Conservation (phyloP, 2,888 invertebrate species). For the Nomada ferruginata region DNA sequence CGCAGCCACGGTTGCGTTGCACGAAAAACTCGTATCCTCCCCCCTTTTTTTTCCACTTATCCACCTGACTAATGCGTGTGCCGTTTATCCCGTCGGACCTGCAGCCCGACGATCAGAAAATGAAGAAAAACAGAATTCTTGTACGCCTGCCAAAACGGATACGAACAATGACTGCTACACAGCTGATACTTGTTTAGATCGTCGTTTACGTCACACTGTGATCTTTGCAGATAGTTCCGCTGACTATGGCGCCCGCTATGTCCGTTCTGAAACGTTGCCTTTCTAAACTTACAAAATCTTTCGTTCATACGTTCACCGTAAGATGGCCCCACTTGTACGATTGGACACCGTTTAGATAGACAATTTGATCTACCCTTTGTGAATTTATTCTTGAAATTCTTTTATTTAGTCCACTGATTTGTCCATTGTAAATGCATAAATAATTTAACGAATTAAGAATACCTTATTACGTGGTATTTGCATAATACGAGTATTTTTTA, state of each 20-base stretch:
- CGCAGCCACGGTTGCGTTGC: slow-evolving; percentile 73
- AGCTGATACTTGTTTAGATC: slow-evolving; percentile 84
- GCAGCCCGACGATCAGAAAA: slow-evolving; percentile 64
- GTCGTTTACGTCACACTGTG: slow-evolving; percentile 82
- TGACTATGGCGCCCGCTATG: slow-evolving; percentile 67
- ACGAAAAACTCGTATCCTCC: slow-evolving; percentile 64
- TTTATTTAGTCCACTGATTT: neutral
- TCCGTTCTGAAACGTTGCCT: slow-evolving; percentile 60
- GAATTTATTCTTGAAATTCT: neutral
- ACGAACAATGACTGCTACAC: slow-evolving; percentile 83
- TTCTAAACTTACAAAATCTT: slow-evolving; percentile 30
- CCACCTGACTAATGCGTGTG: slow-evolving; percentile 47
- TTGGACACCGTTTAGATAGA: slow-evolving; percentile 9
- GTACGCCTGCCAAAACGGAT: slow-evolving; percentile 76
- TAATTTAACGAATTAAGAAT: neutral
- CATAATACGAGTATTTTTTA: neutral
- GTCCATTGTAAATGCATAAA: neutral
- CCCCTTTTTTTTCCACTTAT: slow-evolving; percentile 63
- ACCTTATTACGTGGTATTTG: neutral
- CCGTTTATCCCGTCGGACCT: slow-evolving; percentile 59
- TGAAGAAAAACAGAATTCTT: slow-evolving; percentile 72
- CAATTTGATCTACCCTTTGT: slow-evolving; percentile 22
- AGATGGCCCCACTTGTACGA: slow-evolving; percentile 49
- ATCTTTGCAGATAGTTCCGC: slow-evolving; percentile 74
- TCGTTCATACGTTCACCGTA: slow-evolving; percentile 14